These are phyloP conservation scores for Mormyrus iriodes DNA, from an alignment of 2,113 vertebrate genomes.

Conservation along the genomic window DNA sequence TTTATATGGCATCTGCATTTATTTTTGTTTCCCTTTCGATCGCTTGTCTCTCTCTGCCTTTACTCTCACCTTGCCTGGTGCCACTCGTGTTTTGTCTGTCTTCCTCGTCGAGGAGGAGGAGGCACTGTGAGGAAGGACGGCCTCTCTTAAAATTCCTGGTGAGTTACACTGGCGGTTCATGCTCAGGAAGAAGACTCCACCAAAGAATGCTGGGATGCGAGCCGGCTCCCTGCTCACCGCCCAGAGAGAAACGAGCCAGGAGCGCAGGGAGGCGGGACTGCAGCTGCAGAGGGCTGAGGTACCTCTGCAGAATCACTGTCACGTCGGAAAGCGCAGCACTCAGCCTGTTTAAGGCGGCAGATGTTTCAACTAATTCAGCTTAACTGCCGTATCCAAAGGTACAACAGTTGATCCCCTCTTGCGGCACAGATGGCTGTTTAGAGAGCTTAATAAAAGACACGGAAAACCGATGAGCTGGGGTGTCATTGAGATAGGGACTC, in stretches of 20 bases:
- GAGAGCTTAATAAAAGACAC: not conserved
- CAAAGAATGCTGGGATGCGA: slow-evolving; percentile 50
- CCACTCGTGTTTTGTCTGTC: not conserved
- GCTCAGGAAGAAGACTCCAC: slow-evolving; percentile 47
- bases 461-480: slow-evolving; percentile 52
- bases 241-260: not conserved
- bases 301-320: not conserved
- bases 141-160: slow-evolving; percentile 49
- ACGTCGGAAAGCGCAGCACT: not conserved
- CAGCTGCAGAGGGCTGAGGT: not conserved
- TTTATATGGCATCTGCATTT: not conserved
- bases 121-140: not conserved
- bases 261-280: not conserved
- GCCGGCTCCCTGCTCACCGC: slow-evolving; percentile 33
- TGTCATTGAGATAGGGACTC: not conserved
- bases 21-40: not conserved
- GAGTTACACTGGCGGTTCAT: slow-evolving; percentile 58
- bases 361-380: not conserved
- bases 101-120: not conserved
- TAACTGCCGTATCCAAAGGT: not conserved
- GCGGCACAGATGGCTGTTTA: not conserved
- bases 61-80: not conserved
- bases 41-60: not conserved
- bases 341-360: not conserved
- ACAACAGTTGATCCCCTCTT: not conserved